Percentiles rank a stretch among this genome's conserved stretches.
Conservation (phyloP, 2,888 invertebrate species). For the Iselma pallidipennis region DNA sequence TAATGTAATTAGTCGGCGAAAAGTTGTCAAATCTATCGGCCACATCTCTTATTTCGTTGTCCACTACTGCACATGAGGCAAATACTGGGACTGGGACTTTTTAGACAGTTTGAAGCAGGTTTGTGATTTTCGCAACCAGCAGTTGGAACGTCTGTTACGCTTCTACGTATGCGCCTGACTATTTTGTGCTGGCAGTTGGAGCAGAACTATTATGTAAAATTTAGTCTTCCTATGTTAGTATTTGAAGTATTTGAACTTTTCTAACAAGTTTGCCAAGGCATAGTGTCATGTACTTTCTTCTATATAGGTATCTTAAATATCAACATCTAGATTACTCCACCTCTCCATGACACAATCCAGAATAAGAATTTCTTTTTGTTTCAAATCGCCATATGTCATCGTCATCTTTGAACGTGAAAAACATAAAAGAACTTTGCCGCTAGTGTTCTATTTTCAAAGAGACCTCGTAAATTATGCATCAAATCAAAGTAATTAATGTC, state of each 20-base stretch:
- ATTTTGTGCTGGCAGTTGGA: no score
- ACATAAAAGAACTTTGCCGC: neutral
- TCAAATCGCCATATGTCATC: slow-evolving; percentile 1
- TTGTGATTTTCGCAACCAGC: no score
- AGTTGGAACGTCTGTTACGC: no score
- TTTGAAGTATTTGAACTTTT: neutral
- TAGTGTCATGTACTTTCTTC: neutral
- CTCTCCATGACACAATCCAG: neutral
- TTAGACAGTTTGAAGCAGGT: no score
- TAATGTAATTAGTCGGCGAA: no score
- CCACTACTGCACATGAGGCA: no score
- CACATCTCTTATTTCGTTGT: no score
- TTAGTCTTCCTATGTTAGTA: no score
- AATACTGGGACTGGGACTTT: no score
- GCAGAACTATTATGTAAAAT: no score
- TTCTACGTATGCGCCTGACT: no score
- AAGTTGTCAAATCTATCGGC: no score
- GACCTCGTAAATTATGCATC: neutral
- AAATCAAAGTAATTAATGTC: neutral
- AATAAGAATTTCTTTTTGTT: neutral
- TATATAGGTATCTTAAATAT: neutral
- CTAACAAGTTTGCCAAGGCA: neutral
- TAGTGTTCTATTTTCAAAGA: neutral
- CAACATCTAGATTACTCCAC: neutral
- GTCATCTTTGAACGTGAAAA: neutral